Conservation (phyloP, 92 coral and sea anemone species). For the Porites cylindrica region DNA sequence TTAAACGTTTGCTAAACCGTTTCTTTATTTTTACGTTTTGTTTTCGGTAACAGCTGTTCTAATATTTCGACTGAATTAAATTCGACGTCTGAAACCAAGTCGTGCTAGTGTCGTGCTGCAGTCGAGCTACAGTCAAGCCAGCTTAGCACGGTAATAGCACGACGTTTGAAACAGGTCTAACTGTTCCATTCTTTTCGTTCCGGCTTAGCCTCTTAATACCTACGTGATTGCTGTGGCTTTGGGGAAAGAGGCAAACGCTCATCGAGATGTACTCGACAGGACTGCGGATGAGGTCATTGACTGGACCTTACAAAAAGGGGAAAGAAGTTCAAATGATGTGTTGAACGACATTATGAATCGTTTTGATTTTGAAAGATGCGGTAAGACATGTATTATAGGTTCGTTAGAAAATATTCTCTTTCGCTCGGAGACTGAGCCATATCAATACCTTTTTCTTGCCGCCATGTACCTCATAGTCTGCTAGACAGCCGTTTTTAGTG, state of each 20-base stretch:
- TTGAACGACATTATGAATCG: background rate
- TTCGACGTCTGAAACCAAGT: background rate
- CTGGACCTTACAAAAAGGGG: background rate
- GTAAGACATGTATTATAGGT: background rate
- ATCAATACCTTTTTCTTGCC: no score
- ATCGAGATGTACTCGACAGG: background rate
- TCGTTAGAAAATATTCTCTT: no score
- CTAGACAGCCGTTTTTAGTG: no score
- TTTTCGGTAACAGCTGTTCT: no score
- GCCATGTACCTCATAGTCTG: no score
- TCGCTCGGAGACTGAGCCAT: no score
- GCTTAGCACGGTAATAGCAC: no score
- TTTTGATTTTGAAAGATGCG: conserved; percentile 4
- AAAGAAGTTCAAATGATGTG: background rate
- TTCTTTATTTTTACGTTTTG: no score
- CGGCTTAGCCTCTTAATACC: background rate
- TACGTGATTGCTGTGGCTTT: background rate
- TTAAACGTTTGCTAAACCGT: no score
- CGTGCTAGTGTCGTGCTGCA: no score
- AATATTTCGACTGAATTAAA: background rate
- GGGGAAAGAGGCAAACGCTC: background rate
- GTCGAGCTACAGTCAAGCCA: no score
- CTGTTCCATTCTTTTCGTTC: background rate
- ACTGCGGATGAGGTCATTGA: background rate
- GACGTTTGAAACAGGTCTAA: no score